Percentiles rank a stretch among this genome's conserved stretches.
Evolutionary conservation across 2,113 vertebrate species (phyloP).

Genomic region (Triplophysa dalaica): DNA sequence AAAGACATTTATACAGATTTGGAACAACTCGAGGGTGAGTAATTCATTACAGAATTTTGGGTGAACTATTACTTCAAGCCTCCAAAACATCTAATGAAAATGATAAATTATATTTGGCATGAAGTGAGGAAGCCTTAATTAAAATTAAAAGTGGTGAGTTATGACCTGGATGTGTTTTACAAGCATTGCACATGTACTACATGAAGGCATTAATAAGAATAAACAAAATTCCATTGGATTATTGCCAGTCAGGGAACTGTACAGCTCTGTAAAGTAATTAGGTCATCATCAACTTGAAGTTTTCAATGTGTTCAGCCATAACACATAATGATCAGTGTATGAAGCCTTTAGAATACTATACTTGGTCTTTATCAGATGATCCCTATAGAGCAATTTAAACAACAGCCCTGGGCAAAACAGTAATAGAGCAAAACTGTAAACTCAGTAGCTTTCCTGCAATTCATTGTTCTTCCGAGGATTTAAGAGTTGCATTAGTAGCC

Average conservation of each 20-base stretch:
- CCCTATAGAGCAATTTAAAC: slow-evolving; percentile 15
- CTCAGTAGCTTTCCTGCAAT: not conserved
- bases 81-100: no score
- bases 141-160: no score
- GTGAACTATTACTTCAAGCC: no score
- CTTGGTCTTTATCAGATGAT: slow-evolving; percentile 17
- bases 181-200: not conserved
- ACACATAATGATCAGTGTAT: not conserved
- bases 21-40: no score
- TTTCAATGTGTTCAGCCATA: slow-evolving; percentile 3
- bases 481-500: slow-evolving; percentile 16
- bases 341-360: not conserved
- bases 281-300: not conserved
- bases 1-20: no score
- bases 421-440: slow-evolving; percentile 13
- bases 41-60: no score
- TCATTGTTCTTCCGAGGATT: not conserved
- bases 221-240: not conserved
- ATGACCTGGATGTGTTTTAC: not conserved
- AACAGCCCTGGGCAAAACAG: slow-evolving; percentile 1
- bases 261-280: not conserved
- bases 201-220: not conserved
- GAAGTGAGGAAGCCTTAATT: no score
- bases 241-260: not conserved
- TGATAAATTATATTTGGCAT: no score